Evolutionary conservation across 2,797 vertebrate species (phyloP).

Genomic region (Sylvilagus floridanus): DNA sequence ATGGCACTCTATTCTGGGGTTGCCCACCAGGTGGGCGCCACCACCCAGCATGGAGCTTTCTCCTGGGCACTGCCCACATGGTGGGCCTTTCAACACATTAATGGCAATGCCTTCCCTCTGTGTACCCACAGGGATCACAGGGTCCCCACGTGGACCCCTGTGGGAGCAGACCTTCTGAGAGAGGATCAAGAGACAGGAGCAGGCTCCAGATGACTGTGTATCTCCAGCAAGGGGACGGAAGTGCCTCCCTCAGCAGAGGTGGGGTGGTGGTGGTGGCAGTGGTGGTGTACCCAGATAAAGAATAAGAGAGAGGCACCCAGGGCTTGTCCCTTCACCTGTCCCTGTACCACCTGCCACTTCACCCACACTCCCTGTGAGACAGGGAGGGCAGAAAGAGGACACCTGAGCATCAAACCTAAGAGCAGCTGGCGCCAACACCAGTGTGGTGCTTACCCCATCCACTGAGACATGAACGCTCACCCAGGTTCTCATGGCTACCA

Average conservation of each 20-base stretch:
- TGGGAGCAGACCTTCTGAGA: not conserved
- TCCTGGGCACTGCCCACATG: not conserved
- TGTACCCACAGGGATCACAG: rapidly evolving
- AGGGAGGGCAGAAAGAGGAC: not conserved
- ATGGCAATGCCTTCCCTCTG: not conserved
- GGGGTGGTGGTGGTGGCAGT: too few relatives aligned
- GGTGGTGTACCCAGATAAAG: too few relatives aligned
- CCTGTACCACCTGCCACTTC: not conserved
- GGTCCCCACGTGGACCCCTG: not conserved
- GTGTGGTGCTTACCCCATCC: not conserved
- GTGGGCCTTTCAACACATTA: not conserved
- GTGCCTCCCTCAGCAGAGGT: too few relatives aligned
- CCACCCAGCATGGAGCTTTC: not conserved
- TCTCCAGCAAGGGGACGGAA: not conserved
- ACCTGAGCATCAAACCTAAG: too few relatives aligned
- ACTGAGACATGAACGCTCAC: too few relatives aligned
- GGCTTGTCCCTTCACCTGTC: not conserved
- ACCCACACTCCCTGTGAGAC: not conserved
- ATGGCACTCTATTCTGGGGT: too few relatives aligned
- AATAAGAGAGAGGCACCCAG: not conserved
- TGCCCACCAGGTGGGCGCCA: too few relatives aligned
- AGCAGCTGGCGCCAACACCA: not conserved
- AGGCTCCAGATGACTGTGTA: not conserved
- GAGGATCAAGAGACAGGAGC: not conserved
- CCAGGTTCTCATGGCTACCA: too few relatives aligned